phyloP scores from a whole-genome alignment of 2,797 vertebrate genomes.

The Emydoidea blandingii region DNA sequence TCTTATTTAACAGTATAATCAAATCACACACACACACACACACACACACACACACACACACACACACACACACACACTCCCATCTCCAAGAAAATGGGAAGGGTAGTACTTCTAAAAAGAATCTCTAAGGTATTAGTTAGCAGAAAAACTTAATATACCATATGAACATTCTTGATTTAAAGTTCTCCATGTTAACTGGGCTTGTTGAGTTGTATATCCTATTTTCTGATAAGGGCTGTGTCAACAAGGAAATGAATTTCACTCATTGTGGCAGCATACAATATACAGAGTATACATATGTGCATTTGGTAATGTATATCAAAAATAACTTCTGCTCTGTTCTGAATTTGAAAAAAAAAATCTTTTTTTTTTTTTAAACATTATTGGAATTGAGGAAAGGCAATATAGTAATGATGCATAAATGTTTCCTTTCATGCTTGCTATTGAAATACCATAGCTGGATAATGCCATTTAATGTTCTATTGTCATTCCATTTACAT shows the following conservation, averaged over 20 bases:
- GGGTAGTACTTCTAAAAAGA: neutral
- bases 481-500: neutral
- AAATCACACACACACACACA: too few species aligned
- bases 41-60: too few species aligned
- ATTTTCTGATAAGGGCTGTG: neutral
- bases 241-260: neutral
- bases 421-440: neutral
- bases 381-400: neutral
- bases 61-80: neutral
- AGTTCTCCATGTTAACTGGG: neutral
- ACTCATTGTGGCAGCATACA: neutral
- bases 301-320: neutral
- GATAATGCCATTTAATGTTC: neutral
- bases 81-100: neutral
- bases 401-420: neutral
- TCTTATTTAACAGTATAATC: slow-evolving; percentile 15
- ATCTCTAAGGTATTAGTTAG: neutral
- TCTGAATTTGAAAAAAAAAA: neutral
- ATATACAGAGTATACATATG: neutral
- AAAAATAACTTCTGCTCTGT: neutral
- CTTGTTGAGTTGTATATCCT: neutral
- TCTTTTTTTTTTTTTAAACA: neutral
- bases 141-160: neutral
- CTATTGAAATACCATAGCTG: neutral
- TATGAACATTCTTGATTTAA: neutral